These are phyloP conservation scores for Pterophyllum scalare DNA, from an alignment of 2,113 vertebrate genomes.

Conservation along the genomic window DNA sequence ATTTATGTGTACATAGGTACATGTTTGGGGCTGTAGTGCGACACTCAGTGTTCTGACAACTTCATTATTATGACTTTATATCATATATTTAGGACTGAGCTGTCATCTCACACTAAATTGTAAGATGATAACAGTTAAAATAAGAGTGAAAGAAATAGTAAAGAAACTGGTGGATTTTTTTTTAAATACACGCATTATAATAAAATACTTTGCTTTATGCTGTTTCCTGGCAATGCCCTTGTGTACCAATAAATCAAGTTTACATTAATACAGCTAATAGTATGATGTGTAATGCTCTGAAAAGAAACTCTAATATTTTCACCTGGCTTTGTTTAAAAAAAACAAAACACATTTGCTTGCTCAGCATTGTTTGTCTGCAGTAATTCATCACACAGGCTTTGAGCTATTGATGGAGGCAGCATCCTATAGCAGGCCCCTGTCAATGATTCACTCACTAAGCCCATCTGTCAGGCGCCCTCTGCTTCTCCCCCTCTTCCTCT, in stretches of 20 bases:
- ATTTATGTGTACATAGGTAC: background rate
- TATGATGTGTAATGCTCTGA: conserved; percentile 20
- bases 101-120: background rate
- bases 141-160: background rate
- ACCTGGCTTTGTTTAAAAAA: conserved; percentile 80
- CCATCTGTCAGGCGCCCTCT: conserved; percentile 79
- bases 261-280: background rate
- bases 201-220: background rate
- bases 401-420: conserved; percentile 83
- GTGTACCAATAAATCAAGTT: background rate
- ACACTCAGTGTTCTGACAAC: background rate
- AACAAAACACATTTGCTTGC: conserved; percentile 76
- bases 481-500: conserved; percentile 67
- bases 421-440: conserved; percentile 82
- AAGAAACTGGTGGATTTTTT: background rate
- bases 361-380: conserved; percentile 85
- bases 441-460: conserved; percentile 84
- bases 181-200: rapidly evolving
- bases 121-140: background rate
- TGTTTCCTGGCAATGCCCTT: background rate
- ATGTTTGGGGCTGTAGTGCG: background rate
- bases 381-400: conserved; percentile 84
- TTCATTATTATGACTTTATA: background rate
- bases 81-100: background rate
- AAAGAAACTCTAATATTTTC: conserved; percentile 63